Base-by-base conservation (phyloP, 1,140 invertebrate species). In the Leptinotarsa lineolata region DNA sequence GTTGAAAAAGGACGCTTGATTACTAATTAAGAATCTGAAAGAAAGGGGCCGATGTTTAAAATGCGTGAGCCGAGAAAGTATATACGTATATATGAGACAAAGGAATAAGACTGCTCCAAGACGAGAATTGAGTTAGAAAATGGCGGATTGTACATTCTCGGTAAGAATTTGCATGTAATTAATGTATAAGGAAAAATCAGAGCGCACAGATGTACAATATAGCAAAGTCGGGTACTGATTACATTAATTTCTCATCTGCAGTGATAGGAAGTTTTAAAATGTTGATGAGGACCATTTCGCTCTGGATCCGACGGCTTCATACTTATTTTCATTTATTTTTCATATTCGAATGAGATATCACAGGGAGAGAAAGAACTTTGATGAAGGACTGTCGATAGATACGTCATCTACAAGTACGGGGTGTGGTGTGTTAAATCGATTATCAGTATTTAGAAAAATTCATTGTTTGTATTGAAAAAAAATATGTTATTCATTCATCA, bases 81-180 rank as follows among this genome's bases (percentile, higher is more conserved):
- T 83, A 83, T 82, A 81, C 79, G 79, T 82, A 82, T 83, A 83
- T 82, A 81, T 80, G 80, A 82, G 80, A 81, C 79, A 82, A 81
- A 81, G 82, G 81, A 82, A 81, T 81, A 79, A 81, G 79, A 81
- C 79, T 77, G 70, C 72, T 75, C 72, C 77, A 79, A 79, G 79
- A 80, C 76, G 81, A 71, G 80, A 81, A 83, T 81, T 78, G 81
- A 83, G 80, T 81, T 82, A 78, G 80, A 82, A 83, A 80, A 83
- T 82, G 82, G 82, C 81, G 81, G 82, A 81, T 81, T 82, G 79
- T 82, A 81, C 81, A 81, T 82, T 82, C 81, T 77, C 76, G 69
- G 79, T 75, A 80, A 81, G 82, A 83, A 84, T 84, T 84, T 84
- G 81, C 82, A 83, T 83, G 82, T 82, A 84, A 84, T 84, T 84